phyloP scores from a whole-genome alignment of 2,113 vertebrate genomes.

The Sorex araneus region DNA sequence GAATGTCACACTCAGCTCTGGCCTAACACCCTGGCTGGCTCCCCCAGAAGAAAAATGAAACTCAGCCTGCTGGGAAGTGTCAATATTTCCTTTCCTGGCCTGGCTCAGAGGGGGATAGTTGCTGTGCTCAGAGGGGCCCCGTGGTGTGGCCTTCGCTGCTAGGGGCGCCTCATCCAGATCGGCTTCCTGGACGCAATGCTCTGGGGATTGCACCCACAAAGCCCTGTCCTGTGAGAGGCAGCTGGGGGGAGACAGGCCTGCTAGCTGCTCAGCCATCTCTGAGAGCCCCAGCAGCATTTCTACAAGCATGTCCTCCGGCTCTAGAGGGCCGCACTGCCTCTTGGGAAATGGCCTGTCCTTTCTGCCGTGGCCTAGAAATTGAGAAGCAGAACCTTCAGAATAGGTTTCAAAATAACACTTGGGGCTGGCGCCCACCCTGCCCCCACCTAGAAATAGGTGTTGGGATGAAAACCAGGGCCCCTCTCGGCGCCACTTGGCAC shows the following conservation, averaged over 20 bases:
- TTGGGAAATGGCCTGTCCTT: constrained; percentile 58
- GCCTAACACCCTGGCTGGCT: constrained; percentile 2
- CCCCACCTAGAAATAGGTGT: constrained; percentile 82
- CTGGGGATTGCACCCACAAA: not conserved
- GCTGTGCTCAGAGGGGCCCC: constrained; percentile 78
- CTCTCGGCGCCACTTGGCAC: constrained; percentile 78
- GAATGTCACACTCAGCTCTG: not conserved
- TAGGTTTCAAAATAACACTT: constrained; percentile 81
- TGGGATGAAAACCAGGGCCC: constrained; percentile 81
- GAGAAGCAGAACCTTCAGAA: constrained; percentile 53
- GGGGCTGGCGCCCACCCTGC: constrained; percentile 43
- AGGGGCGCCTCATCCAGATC: not conserved
- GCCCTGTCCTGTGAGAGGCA: no score
- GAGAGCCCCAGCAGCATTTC: not conserved
- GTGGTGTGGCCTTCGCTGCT: constrained; percentile 58
- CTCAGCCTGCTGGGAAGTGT: constrained; percentile 69
- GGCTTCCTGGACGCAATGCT: no score
- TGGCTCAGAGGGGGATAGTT: constrained; percentile 68
- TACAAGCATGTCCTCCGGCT: not conserved
- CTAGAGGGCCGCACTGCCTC: constrained; percentile 43
- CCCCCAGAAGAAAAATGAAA: constrained; percentile 69
- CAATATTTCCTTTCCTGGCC: constrained; percentile 81
- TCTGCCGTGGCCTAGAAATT: constrained; percentile 65
- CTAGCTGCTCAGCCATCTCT: not conserved
- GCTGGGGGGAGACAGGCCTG: constrained; percentile 23